Evolutionary conservation across 1,140 invertebrate genomes (phyloP), one percentile per base, ranked within the genome.

Genomic region (Eurytemora carolleeae): DNA sequence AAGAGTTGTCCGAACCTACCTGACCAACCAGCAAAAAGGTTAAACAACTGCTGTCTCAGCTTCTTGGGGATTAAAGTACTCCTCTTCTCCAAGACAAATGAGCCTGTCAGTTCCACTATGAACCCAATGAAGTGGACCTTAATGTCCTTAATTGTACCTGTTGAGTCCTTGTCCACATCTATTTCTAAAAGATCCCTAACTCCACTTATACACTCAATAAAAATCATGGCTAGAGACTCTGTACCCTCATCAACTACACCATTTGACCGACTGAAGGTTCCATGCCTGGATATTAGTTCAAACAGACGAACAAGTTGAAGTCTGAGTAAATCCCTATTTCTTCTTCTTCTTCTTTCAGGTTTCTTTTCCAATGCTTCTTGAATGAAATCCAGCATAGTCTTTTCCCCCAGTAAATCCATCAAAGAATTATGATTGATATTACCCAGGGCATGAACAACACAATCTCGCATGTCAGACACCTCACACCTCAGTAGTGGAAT

Each of bases 301-400:
- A 97, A 77, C 63, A 96, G 83, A 68, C 85, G 82, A 54, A 93
- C 87, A 55, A 98, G 74, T 66, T 94, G 87, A 23, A 95, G 74
- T 58, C 95, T 76, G n/a, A 98, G 72, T 17, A 90, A 84, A 74
- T 98, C 95, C 63, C 91, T 79, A 58, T 93, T 77, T 61, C 90
- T 75, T 20, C 93, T 74, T 52, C 92, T 77, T 26, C 90, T 74
- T 69, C 94, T 98, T 72, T 98, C 95, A 72, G 95, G 86, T 71
- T 98, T 98, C 22, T 89, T 79, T 72, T 98, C 95, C n/a, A 95
- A 85, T 1, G 92, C 89, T 73, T 98, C 95, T 24, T 92, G 81
- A 57, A 98, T 83, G 64, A 87, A 84, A 1, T 83, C 79, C 12
- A 88, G 79, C 20, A 99, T 70, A n/a, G 31, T n/a, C 31, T 44